phyloP scores from a whole-genome alignment of 2,797 vertebrate genomes.

The Siniperca undulata region DNA sequence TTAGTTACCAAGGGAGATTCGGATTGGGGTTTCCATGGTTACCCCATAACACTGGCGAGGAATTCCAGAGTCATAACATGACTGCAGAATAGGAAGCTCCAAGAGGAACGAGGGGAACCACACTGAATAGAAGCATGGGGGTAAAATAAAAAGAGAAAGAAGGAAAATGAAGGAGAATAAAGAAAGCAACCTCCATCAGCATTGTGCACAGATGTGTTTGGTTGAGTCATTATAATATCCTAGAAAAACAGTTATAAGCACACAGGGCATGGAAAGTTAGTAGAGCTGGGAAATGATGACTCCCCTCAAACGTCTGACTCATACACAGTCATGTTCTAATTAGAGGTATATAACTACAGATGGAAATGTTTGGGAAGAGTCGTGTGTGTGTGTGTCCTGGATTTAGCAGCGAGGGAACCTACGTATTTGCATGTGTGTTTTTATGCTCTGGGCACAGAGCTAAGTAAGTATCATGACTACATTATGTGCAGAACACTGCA shows the following conservation, averaged over 20 bases:
- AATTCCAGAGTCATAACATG: constrained; percentile 68
- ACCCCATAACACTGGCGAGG: constrained; percentile 72
- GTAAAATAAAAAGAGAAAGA: neutral
- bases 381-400: constrained; percentile 7
- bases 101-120: constrained; percentile 3
- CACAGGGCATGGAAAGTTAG: constrained; percentile 66
- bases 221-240: constrained; percentile 57
- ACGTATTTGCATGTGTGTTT: constrained; percentile 3
- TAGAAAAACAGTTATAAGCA: constrained; percentile 59
- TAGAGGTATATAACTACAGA: constrained; percentile 71
- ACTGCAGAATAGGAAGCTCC: constrained; percentile 31
- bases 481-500: neutral
- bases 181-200: constrained; percentile 13
- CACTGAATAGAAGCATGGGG: constrained; percentile 27
- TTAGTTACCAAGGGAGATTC: constrained; percentile 37
- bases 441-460: constrained; percentile 8
- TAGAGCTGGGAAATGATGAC: constrained; percentile 68
- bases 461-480: constrained; percentile 6
- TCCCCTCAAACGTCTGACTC: constrained; percentile 78
- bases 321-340: constrained; percentile 70
- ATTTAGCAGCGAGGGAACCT: neutral
- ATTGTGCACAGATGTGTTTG: constrained; percentile 31
- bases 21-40: constrained; percentile 67
- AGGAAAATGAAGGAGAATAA: constrained; percentile 12
- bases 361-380: constrained; percentile 57